Evolutionary conservation across 2,113 vertebrate species (phyloP).

Genomic region (Dinomys branickii): DNA sequence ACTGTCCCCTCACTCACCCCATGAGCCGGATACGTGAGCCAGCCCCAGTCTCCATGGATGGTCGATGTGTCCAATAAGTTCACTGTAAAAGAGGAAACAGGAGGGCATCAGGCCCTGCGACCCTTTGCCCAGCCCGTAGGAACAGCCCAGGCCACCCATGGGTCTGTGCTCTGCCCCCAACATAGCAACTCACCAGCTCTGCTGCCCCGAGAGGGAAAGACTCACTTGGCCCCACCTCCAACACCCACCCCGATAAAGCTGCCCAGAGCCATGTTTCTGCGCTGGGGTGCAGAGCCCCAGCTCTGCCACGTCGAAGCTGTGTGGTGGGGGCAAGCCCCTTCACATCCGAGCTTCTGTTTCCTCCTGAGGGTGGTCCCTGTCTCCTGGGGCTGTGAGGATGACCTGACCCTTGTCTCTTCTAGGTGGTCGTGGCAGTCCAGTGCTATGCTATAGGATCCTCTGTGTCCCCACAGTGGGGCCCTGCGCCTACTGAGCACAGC

Average conservation of each 20-base stretch:
- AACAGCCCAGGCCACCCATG: accelerated
- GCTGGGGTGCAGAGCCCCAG: neutral
- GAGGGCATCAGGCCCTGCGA: neutral
- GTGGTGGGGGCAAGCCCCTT: neutral
- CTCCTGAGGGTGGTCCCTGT: neutral
- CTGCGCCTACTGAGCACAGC: neutral
- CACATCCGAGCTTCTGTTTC: neutral
- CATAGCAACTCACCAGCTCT: neutral
- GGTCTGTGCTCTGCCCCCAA: neutral
- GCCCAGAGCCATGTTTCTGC: neutral
- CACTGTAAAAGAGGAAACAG: constrained; percentile 88
- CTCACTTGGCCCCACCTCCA: neutral
- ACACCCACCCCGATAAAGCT: neutral
- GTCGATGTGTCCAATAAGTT: constrained; percentile 95
- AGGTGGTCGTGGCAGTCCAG: neutral
- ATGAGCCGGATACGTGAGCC: constrained; percentile 95
- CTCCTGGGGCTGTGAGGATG: neutral
- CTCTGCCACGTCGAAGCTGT: neutral
- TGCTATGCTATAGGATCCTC: neutral
- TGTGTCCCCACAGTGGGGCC: neutral
- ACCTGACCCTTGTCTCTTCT: neutral
- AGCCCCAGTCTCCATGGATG: constrained; percentile 96
- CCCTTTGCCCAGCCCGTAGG: neutral
- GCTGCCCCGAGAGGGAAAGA: neutral
- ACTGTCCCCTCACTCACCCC: constrained; percentile 90